Evolutionary conservation across 53 echinoderm and acorn worm species (phyloP), one percentile per base, ranked within the genome.

Genomic region (Apostichopus leukothele): DNA sequence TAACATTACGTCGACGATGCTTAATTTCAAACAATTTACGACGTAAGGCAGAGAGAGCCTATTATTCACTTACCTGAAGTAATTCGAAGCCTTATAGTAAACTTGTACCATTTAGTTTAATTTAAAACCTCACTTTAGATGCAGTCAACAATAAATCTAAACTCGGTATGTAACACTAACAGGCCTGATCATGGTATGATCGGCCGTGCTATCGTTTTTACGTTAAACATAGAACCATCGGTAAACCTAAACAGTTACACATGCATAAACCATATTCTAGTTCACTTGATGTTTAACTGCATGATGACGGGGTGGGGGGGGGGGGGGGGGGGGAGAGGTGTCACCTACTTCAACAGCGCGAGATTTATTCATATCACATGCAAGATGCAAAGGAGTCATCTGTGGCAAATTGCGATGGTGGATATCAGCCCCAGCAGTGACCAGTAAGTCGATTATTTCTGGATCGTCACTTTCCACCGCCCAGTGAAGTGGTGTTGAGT

Each of bases 351-450:
- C 92, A 18, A 96, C 88, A 21, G 92, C 89, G 21, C 90, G 88
- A 1, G 89, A 88, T 26, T 75, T 55, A 57, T 93, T 74, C 84
- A 89, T 50, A 27, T 96, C 94, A 78, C 95, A 93, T 13, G 92
- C 97, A 22, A 96, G 86, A 39, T 96, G 97, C 18, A 96, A 67
- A 6, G 97, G 97, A 4, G 95, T 90, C 92, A 95, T 95, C 16
- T 92, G 86, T 11, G 52, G 76, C 5, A 84, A 74, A 68, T 95
- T 95, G 16, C 93, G 75, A n/a, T 79, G 89, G 39, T 73, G 67
- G 9, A 83, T 71, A 16, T 94, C 88, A 0, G 97, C 97, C 1
- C 97, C 97, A 52, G 91, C 87, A 6, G 76, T 22, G 4, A 93
- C 60, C 6, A 93, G 89, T 4, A 67, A 71, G 22, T 93, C 81